A percentile compares a stretch with the other conserved stretches of the same genome.
Evolutionary conservation across 2,888 invertebrate genomes (phyloP).

Genomic region (Rhagonycha lutea): DNA sequence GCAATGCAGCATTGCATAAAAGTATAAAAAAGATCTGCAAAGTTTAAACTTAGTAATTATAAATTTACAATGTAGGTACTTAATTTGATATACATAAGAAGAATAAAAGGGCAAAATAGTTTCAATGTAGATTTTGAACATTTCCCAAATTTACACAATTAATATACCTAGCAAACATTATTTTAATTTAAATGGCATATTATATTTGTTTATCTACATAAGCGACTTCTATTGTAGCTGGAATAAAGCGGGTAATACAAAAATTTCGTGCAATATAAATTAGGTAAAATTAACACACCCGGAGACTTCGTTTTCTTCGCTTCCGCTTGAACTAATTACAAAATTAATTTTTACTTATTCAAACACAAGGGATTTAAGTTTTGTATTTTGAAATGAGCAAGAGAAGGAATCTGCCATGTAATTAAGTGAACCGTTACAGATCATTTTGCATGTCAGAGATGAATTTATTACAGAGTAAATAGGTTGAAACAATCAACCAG

Average conservation of each 20-base stretch:
- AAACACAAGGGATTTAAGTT: not conserved
- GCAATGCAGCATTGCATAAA: not conserved
- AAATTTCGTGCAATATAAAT: slow-evolving; percentile 12
- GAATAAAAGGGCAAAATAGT: too few species aligned
- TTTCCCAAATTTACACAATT: not conserved
- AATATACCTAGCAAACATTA: not conserved
- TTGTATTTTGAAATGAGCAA: slow-evolving; percentile 8
- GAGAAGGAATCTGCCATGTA: slow-evolving; percentile 14
- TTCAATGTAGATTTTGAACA: not conserved
- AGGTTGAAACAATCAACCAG: slow-evolving; percentile 17
- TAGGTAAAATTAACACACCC: slow-evolving; percentile 21
- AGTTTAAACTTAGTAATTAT: not conserved
- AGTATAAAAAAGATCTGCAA: not conserved
- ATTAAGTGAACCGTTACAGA: slow-evolving; percentile 23
- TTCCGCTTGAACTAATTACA: slow-evolving; percentile 15
- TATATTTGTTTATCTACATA: not conserved
- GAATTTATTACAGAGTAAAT: slow-evolving; percentile 25
- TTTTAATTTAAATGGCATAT: not conserved
- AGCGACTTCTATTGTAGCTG: not conserved
- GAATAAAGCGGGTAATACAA: not conserved
- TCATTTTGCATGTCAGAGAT: slow-evolving; percentile 20
- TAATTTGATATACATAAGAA: too few species aligned
- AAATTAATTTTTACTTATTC: slow-evolving; percentile 23
- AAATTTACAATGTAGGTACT: too few species aligned
- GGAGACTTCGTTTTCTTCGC: slow-evolving; percentile 18